Base-by-base conservation (phyloP, 2,888 invertebrate species). In the Minunthozetes semirufus region DNA sequence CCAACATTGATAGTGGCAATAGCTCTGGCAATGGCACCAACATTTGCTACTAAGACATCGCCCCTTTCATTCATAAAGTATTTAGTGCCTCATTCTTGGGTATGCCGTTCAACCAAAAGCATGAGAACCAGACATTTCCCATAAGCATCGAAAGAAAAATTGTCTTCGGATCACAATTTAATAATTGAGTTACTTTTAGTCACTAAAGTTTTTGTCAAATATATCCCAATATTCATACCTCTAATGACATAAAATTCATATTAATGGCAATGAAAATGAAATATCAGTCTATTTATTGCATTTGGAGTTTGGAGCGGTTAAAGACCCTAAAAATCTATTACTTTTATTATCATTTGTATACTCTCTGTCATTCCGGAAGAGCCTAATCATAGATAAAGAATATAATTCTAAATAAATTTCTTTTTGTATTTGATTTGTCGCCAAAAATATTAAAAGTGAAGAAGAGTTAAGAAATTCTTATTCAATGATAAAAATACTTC, bases 51-150 rank as follows among this genome's bases (percentile, higher is more conserved):
- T 42, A 68, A 42, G 46, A 46, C 38, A 38, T 42, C 42, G 42
- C 42, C 68, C 66, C 68, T 68, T 68, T 68, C 68, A 68, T 68
- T 68, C 68, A 68, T 68, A 19, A 68, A 68, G 68, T 68, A 68
- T 68, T 68, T 68, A 42, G 42, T 68, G 22, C 42, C 46, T 68
- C 25, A 56, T 56, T 63, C 63, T 63, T 61, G 15, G 8, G 25
- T 61, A 29, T 29, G 63, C 63, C 63, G 27, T 29, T 61, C 29
- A 29, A 63, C 68, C 8, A 25, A 68, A 68, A 68, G 19, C 68
- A 13, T 68, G 68, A 68, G 68, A 68, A 68, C 68, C 42, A 68
- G 68, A 68, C 68, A 68, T 68, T 68, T 68, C 68, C 68, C 68
- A 68, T 68, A 68, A 68, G 33, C 29, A 63, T 29, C 61, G 61